Evolutionary conservation across 2,797 vertebrate genomes (phyloP).

Genomic region (Ambastaia sidthimunki): DNA sequence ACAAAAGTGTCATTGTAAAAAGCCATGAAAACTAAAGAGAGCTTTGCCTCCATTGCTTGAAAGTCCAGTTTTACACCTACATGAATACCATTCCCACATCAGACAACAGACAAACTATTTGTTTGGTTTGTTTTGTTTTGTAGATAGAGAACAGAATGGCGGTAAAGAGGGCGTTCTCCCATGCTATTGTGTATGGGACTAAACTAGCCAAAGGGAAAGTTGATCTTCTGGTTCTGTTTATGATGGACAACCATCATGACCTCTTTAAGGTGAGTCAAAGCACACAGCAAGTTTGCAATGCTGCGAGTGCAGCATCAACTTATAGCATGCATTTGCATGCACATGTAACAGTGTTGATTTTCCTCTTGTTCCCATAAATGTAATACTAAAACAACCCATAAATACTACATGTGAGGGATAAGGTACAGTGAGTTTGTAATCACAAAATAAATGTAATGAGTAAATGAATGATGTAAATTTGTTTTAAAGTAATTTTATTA

Average conservation of each 20-base stretch:
- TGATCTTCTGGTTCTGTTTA: conserved; percentile 93
- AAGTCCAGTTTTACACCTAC: neutral
- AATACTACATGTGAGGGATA: neutral
- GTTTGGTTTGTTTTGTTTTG: conserved; percentile 21
- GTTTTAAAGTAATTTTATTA: too few relatives aligned
- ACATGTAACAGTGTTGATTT: neutral
- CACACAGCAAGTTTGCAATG: neutral
- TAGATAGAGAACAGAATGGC: conserved; percentile 96
- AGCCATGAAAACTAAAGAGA: neutral
- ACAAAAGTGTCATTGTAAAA: conserved; percentile 33
- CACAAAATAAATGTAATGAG: neutral
- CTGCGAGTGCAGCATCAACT: too few relatives aligned
- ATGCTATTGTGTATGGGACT: conserved; percentile 88
- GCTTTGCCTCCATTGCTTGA: neutral
- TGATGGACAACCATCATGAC: conserved; percentile 92
- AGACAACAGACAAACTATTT: conserved; percentile 4
- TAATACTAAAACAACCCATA: neutral
- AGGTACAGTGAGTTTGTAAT: neutral
- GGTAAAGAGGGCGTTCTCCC: conserved; percentile 93
- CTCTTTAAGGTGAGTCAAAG: conserved; percentile 87
- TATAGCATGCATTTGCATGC: neutral
- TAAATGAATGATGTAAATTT: too few relatives aligned
- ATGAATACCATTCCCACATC: conserved; percentile 28
- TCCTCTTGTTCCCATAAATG: neutral
- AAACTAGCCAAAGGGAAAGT: conserved; percentile 93